Percentiles rank a stretch among this genome's conserved stretches.
Conservation (phyloP, 2,113 vertebrate species). For the Nanger granti region DNA sequence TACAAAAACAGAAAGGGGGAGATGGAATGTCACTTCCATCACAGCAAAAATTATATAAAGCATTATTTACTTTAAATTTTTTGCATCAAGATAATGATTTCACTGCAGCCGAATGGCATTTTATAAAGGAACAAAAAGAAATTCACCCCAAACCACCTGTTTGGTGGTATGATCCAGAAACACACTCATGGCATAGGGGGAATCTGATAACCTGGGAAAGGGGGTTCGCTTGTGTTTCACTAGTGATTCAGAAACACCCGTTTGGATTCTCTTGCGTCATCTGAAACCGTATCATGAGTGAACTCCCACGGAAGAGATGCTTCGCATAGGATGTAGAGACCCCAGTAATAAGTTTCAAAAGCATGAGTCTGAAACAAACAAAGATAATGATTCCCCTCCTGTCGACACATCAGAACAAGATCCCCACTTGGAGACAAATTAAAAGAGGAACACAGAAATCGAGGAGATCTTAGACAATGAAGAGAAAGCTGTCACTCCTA, state of each 20-base stretch:
- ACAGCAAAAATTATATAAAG: background rate
- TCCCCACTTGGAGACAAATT: background rate
- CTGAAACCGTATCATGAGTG: background rate
- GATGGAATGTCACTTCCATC: background rate
- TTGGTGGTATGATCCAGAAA: background rate
- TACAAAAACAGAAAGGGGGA: background rate
- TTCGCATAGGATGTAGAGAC: background rate
- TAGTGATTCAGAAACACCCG: background rate
- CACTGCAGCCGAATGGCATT: background rate
- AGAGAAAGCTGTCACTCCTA: background rate
- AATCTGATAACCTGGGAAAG: background rate
- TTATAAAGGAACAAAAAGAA: background rate
- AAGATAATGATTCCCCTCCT: background rate
- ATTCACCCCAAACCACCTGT: background rate
- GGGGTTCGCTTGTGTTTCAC: background rate
- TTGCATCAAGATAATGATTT: background rate
- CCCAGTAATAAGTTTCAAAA: background rate
- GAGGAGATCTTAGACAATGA: background rate
- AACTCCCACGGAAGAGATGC: background rate
- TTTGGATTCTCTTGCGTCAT: rapidly evolving
- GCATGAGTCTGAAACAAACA: background rate
- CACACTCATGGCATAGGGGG: background rate
- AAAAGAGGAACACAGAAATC: background rate
- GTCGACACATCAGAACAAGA: background rate
- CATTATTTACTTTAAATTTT: background rate